phyloP scores from a whole-genome alignment of 2,888 invertebrate genomes.

The Hololepta plana region DNA sequence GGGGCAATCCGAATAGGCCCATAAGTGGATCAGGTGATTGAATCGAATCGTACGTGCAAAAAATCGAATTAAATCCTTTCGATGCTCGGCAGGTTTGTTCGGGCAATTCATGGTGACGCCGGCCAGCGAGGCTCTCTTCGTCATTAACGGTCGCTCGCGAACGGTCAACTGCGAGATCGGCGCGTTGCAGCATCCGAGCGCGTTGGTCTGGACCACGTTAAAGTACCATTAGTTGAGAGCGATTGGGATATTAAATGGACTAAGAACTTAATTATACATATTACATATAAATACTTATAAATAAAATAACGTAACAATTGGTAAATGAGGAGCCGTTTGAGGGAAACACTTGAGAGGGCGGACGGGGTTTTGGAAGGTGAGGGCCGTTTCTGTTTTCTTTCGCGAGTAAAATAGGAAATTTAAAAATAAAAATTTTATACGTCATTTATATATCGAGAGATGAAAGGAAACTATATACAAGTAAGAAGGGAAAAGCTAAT shows the following conservation, averaged over 20 bases:
- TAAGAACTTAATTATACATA: too few species aligned
- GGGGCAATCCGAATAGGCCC: slow-evolving; percentile 46
- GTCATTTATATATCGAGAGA: background rate
- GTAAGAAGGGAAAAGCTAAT: background rate
- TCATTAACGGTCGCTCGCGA: slow-evolving; percentile 49
- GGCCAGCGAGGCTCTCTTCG: slow-evolving; percentile 48
- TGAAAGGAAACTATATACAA: background rate
- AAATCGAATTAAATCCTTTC: background rate
- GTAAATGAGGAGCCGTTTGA: too few species aligned
- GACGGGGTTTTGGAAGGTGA: too few species aligned
- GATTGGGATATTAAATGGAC: too few species aligned
- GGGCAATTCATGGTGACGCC: slow-evolving; percentile 57
- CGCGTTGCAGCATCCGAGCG: slow-evolving; percentile 43
- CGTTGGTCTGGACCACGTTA: slow-evolving; percentile 45
- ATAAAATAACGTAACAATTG: too few species aligned
- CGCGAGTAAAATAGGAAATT: background rate
- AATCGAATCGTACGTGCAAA: too few species aligned
- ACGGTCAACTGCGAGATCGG: slow-evolving; percentile 61
- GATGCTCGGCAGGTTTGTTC: slow-evolving; percentile 40
- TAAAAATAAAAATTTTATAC: background rate
- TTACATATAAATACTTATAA: too few species aligned
- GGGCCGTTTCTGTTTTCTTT: slow-evolving; percentile 1
- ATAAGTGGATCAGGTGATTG: slow-evolving; percentile 39
- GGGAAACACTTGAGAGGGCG: too few species aligned
- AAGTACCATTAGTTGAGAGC: slow-evolving; percentile 30